Conservation (phyloP, 2,888 invertebrate genomes). For the Helleia helle region DNA sequence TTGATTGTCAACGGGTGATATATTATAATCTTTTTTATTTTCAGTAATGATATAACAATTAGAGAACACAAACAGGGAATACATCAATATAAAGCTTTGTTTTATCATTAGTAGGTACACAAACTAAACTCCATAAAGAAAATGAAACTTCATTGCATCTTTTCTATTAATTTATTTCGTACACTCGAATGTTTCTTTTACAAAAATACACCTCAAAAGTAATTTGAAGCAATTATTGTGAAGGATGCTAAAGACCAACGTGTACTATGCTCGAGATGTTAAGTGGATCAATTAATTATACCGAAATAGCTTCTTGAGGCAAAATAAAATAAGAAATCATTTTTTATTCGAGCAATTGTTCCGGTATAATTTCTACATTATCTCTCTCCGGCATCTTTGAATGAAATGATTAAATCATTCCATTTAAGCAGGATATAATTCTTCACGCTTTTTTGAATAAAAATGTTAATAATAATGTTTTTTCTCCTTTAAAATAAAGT, state of each 20-base stretch:
- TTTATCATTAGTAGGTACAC: too few relatives aligned
- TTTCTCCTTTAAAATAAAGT: background rate
- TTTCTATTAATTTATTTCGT: too few relatives aligned
- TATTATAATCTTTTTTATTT: too few relatives aligned
- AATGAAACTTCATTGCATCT: too few relatives aligned
- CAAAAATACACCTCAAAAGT: too few relatives aligned
- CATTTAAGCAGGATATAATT: conserved; percentile 32
- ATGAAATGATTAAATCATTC: conserved; percentile 56
- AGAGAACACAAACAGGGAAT: too few relatives aligned
- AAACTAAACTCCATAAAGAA: too few relatives aligned
- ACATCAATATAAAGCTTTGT: too few relatives aligned
- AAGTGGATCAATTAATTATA: conserved; percentile 12
- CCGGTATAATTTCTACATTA: conserved; percentile 57
- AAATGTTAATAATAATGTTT: conserved; percentile 7
- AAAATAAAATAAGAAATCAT: conserved; percentile 45
- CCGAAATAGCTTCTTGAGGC: conserved; percentile 36
- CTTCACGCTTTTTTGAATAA: conserved; percentile 19
- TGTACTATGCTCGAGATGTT: conserved; percentile 11
- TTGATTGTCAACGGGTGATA: too few relatives aligned
- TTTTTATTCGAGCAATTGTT: conserved; percentile 55
- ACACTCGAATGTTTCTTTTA: too few relatives aligned
- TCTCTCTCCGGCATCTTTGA: conserved; percentile 46
- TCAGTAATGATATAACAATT: too few relatives aligned
- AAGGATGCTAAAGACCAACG: background rate
- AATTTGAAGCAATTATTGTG: conserved; percentile 3